Conservation (phyloP, 2,797 vertebrate genomes). For the Falco concolor region DNA sequence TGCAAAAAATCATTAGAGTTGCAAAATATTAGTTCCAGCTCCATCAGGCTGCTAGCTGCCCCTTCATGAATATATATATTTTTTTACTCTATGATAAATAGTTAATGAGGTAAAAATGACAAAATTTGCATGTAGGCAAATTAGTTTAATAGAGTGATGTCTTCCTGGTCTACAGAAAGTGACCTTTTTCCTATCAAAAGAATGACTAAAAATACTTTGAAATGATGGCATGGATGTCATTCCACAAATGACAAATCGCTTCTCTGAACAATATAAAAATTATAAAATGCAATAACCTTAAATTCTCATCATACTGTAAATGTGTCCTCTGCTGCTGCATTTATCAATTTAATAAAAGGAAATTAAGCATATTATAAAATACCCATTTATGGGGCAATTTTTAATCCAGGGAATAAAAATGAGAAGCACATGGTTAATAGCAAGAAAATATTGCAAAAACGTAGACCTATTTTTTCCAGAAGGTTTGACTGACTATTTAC, state of each 20-base stretch:
- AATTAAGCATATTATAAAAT: conserved; percentile 90
- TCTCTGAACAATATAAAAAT: conserved; percentile 87
- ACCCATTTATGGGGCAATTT: conserved; percentile 81
- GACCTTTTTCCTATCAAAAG: conserved; percentile 86
- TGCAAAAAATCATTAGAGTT: conserved; percentile 99
- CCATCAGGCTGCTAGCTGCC: conserved; percentile 88
- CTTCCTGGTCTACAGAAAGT: conserved; percentile 91
- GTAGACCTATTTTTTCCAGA: conserved; percentile 59
- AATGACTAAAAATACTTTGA: conserved; percentile 84
- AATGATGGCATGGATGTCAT: conserved; percentile 81
- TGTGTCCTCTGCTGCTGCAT: conserved; percentile 82
- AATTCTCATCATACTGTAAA: conserved; percentile 86
- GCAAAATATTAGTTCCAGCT: conserved; percentile 99
- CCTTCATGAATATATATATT: conserved; percentile 89
- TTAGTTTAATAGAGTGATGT: conserved; percentile 92
- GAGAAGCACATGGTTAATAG: conserved; percentile 70
- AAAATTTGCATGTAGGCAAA: conserved; percentile 98
- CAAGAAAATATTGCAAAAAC: conserved; percentile 58
- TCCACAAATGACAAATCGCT: conserved; percentile 84
- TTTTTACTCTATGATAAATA: conserved; percentile 91
- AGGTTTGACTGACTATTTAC: conserved; percentile 62
- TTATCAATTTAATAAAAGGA: conserved; percentile 92
- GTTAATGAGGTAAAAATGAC: conserved; percentile 97
- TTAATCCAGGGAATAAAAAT: conserved; percentile 76
- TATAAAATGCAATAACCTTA: conserved; percentile 89